These are phyloP conservation scores for Gadus chalcogrammus DNA, from an alignment of 2,113 vertebrate genomes.

Conservation along the genomic window DNA sequence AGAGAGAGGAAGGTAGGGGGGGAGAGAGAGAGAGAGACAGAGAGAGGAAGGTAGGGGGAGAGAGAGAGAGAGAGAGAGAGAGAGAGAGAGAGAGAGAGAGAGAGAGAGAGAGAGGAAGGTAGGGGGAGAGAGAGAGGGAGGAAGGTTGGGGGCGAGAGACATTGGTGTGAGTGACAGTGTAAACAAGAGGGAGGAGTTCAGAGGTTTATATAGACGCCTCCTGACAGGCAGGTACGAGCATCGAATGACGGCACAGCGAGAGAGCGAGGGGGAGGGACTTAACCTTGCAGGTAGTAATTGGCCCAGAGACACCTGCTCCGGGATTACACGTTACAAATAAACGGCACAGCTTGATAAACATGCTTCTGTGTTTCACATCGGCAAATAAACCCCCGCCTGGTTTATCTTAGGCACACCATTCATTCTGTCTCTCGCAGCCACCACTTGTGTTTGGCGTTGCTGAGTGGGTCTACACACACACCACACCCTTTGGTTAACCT, in stretches of 20 bases:
- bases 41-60: slow-evolving; percentile 20
- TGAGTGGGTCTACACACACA: too few relatives aligned
- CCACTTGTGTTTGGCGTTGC: too few relatives aligned
- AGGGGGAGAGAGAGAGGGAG: slow-evolving; percentile 24
- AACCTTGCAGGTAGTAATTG: neutral
- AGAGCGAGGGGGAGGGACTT: neutral
- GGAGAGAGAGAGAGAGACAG: slow-evolving; percentile 24
- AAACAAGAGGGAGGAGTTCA: neutral
- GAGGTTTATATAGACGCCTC: slow-evolving; percentile 33
- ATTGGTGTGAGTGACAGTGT: neutral
- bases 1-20: slow-evolving; percentile 5
- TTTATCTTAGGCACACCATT: too few relatives aligned
- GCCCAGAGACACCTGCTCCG: too few relatives aligned
- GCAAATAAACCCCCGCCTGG: too few relatives aligned
- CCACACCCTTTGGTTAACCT: neutral
- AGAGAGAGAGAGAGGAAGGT: slow-evolving; percentile 8
- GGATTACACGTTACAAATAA: too few relatives aligned
- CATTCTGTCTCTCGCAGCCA: too few relatives aligned
- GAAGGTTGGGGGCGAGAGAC: slow-evolving; percentile 17
- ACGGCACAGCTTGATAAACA: too few relatives aligned
- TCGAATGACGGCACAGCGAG: slow-evolving; percentile 7
- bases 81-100: slow-evolving; percentile 14
- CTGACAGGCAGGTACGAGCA: slow-evolving; percentile 45
- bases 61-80: slow-evolving; percentile 26
- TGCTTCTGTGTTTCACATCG: too few relatives aligned